These are phyloP conservation scores for Athalia cordata DNA, from an alignment of 2,888 invertebrate genomes.

Conservation along the genomic window DNA sequence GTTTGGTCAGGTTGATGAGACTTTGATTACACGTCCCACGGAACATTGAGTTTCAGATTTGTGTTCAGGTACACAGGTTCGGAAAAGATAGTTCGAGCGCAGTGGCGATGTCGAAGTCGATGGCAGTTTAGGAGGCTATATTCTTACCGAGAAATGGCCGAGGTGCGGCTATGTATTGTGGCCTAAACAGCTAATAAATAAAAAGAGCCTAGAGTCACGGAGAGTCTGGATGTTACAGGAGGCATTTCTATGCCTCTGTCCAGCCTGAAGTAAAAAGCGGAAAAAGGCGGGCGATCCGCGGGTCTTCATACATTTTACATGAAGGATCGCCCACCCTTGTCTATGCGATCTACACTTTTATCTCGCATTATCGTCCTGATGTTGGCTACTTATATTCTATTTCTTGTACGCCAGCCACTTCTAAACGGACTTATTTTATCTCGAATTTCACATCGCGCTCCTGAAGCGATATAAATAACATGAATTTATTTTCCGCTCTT, in stretches of 20 bases:
- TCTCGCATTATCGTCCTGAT: constrained; percentile 62
- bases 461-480: constrained; percentile 41
- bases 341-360: constrained; percentile 50
- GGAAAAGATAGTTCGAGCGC: neutral
- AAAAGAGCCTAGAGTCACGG: constrained; percentile 24
- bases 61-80: neutral
- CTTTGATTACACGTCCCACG: neutral
- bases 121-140: constrained; percentile 16
- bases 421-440: constrained; percentile 47
- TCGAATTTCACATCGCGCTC: constrained; percentile 6
- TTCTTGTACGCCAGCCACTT: constrained; percentile 51
- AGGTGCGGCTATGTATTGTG: neutral
- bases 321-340: constrained; percentile 52
- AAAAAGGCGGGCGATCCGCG: constrained; percentile 55
- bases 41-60: neutral
- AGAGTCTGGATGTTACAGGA: constrained; percentile 53
- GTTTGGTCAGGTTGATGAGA: no score
- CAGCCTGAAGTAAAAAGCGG: constrained; percentile 51
- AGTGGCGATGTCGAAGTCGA: neutral
- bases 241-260: constrained; percentile 51
- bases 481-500: constrained; percentile 38
- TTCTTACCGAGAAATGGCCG: constrained; percentile 6
- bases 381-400: constrained; percentile 61
- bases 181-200: constrained; percentile 39
- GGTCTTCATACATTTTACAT: constrained; percentile 69